Evolutionary conservation across 2,113 vertebrate species (phyloP), one percentile per base, ranked within the genome.

Genomic region (Artemisiospiza belli): DNA sequence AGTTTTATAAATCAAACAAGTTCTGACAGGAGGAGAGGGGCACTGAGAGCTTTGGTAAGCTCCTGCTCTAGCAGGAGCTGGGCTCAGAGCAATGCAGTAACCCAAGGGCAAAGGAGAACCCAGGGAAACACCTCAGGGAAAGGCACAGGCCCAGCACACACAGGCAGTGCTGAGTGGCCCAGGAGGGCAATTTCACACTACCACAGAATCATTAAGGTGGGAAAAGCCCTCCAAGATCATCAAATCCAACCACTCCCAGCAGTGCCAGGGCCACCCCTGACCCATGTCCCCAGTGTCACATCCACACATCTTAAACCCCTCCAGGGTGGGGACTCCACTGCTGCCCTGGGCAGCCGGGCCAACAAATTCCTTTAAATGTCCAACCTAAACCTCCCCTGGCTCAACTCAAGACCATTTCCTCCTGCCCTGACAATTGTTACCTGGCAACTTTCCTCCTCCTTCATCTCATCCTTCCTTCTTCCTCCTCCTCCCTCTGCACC

Each of bases 131-230:
- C 12, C 44, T 5, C 3, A 12, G 46, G 39, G 51, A 74, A 41
- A 35, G 15, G 4, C 14, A 33, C 2, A 12, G n/a, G 37, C 15
- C 44, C 23, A 20, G 57, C 41, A 43, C 28, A 52, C 58, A 22
- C 3, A 24, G 43, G 9, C 44, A 69, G 24, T 1, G 7, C 59
- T 54, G 8, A 11, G 0, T 13, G 47, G 17, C 39, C 22, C 54
- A 24, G 28, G 16, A 75, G 44, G 23, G 64, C 4, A 27, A 10
- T 30, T 76, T 25, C 22, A 10, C 20, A 22, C 28, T n/a, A 17
- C 17, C 43, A 67, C 12, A 30, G 39, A 46, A 15, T 10, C 52
- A 16, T 4, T 6, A 7, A 10, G 24, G 54, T 15, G 2, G 1
- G 61, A 7, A 52, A 61, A 67, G 28, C 9, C 39, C 28, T 61